Evolutionary conservation across 2,113 vertebrate genomes (phyloP).

Genomic region (Suncus etruscus): DNA sequence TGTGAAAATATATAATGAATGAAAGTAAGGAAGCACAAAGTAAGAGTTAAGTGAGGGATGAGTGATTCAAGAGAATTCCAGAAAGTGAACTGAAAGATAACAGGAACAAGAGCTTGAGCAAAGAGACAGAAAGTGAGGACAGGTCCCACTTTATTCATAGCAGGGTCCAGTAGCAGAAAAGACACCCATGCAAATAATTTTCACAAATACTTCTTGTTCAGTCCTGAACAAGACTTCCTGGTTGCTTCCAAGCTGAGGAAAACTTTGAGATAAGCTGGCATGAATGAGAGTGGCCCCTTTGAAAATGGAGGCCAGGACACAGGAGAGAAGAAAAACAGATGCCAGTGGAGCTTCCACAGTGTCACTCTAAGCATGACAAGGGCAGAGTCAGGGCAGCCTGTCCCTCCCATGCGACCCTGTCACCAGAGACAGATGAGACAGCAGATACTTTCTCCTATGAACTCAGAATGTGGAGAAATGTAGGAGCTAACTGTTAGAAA

Average conservation of each 20-base stretch:
- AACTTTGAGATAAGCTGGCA: too few relatives aligned
- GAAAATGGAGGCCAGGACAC: too few relatives aligned
- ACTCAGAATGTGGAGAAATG: not conserved
- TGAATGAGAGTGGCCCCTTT: too few relatives aligned
- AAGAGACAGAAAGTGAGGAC: not conserved
- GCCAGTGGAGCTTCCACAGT: too few relatives aligned
- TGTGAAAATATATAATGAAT: not conserved
- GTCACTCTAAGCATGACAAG: too few relatives aligned
- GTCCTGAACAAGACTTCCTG: not conserved
- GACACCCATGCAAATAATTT: not conserved
- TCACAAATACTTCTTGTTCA: not conserved
- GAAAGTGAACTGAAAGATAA: not conserved
- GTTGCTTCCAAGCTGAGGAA: too few relatives aligned
- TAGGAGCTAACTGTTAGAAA: not conserved
- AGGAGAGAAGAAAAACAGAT: too few relatives aligned
- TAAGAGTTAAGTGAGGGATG: not conserved
- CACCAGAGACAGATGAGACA: too few relatives aligned
- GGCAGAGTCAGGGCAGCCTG: not conserved
- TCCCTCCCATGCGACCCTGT: fast-evolving
- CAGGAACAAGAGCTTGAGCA: not conserved
- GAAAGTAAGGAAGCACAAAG: not conserved
- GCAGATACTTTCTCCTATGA: not conserved
- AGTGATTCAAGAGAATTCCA: not conserved
- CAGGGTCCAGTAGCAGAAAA: not conserved
- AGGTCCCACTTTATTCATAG: not conserved